These are phyloP conservation scores for Lycia hirtaria DNA, from an alignment of 2,888 invertebrate species.

Conservation along the genomic window DNA sequence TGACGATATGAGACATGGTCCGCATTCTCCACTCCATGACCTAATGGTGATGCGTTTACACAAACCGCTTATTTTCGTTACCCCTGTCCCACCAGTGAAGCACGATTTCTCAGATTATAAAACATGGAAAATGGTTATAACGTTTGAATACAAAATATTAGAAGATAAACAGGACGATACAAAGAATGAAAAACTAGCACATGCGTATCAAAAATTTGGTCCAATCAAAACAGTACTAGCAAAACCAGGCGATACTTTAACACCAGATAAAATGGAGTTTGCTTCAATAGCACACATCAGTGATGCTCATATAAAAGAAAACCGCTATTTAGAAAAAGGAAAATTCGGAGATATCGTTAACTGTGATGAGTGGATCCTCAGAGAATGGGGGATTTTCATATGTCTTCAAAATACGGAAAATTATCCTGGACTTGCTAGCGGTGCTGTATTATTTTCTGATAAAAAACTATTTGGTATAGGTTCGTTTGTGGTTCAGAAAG, in stretches of 20 bases:
- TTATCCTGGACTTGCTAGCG: background rate
- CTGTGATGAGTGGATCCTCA: constrained; percentile 2
- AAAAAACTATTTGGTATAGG: background rate
- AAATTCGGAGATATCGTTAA: background rate
- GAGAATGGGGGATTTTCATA: background rate
- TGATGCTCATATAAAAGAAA: background rate
- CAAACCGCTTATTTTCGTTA: background rate
- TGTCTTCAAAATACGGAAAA: background rate
- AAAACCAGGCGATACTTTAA: background rate
- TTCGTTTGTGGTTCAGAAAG: background rate
- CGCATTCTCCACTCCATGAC: background rate
- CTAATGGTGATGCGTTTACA: background rate
- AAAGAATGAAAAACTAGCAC: background rate
- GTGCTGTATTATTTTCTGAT: background rate
- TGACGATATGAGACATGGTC: background rate
- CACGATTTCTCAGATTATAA: background rate
- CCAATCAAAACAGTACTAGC: background rate
- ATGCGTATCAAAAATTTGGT: background rate
- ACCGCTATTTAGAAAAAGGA: background rate
- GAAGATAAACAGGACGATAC: too few relatives aligned
- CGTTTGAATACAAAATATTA: too few relatives aligned
- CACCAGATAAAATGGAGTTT: background rate
- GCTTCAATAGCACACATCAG: background rate
- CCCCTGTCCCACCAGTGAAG: background rate
- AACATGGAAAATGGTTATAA: background rate